These are phyloP conservation scores for Pecten maximus DNA, from an alignment of 2,888 invertebrate species.

Conservation along the genomic window DNA sequence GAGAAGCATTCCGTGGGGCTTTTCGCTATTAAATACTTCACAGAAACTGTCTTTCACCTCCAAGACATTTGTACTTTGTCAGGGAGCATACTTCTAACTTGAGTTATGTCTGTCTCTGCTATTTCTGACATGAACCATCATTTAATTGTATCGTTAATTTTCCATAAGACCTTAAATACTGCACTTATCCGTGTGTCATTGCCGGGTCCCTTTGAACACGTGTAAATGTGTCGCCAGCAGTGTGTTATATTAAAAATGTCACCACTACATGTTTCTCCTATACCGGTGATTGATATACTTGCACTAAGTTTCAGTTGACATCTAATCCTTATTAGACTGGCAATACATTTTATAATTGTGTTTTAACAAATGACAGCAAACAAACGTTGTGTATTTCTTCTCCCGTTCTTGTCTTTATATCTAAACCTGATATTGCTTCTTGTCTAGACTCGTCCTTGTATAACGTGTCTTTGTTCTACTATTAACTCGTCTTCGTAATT, in stretches of 20 bases:
- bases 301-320: not conserved
- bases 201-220: not conserved
- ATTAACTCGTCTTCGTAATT: no score
- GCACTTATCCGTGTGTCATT: not conserved
- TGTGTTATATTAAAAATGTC: not conserved
- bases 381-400: no score
- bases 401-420: no score
- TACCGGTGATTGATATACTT: constrained; percentile 4
- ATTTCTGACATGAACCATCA: not conserved
- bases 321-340: not conserved
- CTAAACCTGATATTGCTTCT: no score
- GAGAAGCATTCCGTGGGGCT: no score
- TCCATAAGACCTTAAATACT: not conserved
- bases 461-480: no score
- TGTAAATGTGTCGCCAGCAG: not conserved
- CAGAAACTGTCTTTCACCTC: not conserved
- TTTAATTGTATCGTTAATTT: not conserved
- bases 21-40: not conserved
- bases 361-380: not conserved
- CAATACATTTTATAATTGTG: not conserved
- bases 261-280: not conserved
- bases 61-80: not conserved
- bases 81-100: not conserved
- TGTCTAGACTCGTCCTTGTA: no score
- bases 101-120: not conserved